Evolutionary conservation across 53 echinoderm and acorn worm genomes (phyloP).

Genomic region (Henricia sp.): DNA sequence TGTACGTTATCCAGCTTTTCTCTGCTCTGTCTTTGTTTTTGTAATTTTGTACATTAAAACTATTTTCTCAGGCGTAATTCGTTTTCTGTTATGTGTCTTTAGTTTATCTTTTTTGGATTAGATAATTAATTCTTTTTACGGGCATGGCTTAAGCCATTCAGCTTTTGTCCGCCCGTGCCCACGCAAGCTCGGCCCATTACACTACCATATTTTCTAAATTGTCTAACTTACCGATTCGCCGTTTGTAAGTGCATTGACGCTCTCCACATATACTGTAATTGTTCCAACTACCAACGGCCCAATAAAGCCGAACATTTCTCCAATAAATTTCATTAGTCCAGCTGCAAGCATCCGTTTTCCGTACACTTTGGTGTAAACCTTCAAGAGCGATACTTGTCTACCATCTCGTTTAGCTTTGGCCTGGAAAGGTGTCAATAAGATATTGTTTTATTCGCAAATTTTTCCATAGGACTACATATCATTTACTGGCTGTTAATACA

Average conservation of each 20-base stretch:
- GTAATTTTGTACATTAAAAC: not conserved
- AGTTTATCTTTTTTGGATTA: not conserved
- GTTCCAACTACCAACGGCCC: slow-evolving; percentile 62
- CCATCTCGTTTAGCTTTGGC: slow-evolving; percentile 26
- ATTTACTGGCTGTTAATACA: not conserved
- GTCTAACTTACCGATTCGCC: not conserved
- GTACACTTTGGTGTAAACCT: slow-evolving; percentile 54
- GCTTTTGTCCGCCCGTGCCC: too few species aligned
- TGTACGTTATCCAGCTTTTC: too few species aligned
- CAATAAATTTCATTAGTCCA: slow-evolving; percentile 39
- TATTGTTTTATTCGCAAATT: too few species aligned
- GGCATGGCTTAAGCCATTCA: too few species aligned
- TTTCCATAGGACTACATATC: not conserved
- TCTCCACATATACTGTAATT: slow-evolving; percentile 60
- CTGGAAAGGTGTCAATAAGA: not conserved
- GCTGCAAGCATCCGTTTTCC: slow-evolving; percentile 53
- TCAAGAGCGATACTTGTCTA: slow-evolving; percentile 54
- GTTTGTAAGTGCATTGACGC: slow-evolving; percentile 9
- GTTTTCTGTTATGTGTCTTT: not conserved
- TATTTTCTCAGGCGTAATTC: not conserved
- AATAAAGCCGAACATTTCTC: slow-evolving; percentile 62
- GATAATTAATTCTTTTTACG: not conserved
- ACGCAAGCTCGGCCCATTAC: too few species aligned
- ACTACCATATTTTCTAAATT: not conserved
- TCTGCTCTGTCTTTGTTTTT: not conserved